A percentile compares a stretch with the other conserved stretches of the same genome.
Conservation (phyloP, 2,888 invertebrate genomes). For the Platypus cylindrus region DNA sequence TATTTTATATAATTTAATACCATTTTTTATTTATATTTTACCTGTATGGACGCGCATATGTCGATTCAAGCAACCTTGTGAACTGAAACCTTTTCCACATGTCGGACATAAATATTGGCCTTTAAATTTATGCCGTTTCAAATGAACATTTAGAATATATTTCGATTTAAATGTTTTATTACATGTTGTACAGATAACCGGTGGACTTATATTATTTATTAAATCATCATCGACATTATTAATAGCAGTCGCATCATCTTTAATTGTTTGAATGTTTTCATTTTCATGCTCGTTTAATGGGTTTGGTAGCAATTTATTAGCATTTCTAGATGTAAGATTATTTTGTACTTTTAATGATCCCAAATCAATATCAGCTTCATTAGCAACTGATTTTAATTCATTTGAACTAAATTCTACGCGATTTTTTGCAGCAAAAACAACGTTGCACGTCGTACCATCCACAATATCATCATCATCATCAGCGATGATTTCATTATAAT, state of each 20-base stretch:
- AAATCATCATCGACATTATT: conserved; percentile 6
- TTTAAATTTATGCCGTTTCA: conserved; percentile 23
- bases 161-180: conserved; percentile 27
- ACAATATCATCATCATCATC: too few relatives aligned
- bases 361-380: conserved; percentile 13
- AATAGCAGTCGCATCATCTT: conserved; percentile 7
- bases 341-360: conserved; percentile 12
- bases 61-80: conserved; percentile 22
- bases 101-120: conserved; percentile 25
- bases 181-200: conserved; percentile 21
- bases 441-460: too few relatives aligned
- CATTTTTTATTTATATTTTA: conserved; percentile 1
- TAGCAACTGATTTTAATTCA: too few relatives aligned
- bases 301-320: too few relatives aligned
- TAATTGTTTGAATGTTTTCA: conserved; percentile 3
- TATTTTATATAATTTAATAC: too few relatives aligned
- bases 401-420: too few relatives aligned
- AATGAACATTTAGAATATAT: conserved; percentile 23
- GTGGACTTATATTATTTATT: conserved; percentile 14
- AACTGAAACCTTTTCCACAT: conserved; percentile 25
- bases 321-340: too few relatives aligned
- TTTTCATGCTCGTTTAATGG: too few relatives aligned
- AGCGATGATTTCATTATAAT: too few relatives aligned
- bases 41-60: conserved; percentile 24
- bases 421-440: too few relatives aligned